A percentile compares a stretch with the other conserved stretches of the same genome.
phyloP scores from a whole-genome alignment of 2,113 vertebrate species.

The Oxyruncus cristatus region DNA sequence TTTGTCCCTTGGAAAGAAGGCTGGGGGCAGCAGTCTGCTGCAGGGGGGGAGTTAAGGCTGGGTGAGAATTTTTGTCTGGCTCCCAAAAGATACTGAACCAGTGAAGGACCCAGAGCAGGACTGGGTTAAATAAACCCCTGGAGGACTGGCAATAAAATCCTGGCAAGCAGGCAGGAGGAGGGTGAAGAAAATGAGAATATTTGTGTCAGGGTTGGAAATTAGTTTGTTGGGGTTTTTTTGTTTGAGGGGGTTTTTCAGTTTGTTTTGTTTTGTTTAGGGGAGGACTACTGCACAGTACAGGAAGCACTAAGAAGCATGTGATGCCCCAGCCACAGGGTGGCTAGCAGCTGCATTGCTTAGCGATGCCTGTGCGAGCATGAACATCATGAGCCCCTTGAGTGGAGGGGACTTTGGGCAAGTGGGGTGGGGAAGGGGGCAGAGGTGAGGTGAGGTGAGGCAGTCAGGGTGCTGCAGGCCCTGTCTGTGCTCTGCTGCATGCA shows the following conservation, averaged over 20 bases:
- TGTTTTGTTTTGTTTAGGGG: fast-evolving
- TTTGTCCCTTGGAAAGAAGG: neutral
- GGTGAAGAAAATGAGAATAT: neutral
- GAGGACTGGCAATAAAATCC: neutral
- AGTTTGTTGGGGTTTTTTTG: fast-evolving
- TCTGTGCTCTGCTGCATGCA: neutral
- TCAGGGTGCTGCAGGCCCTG: neutral
- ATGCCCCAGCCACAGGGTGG: neutral
- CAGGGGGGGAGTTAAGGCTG: neutral
- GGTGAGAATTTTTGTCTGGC: neutral
- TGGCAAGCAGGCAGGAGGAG: neutral
- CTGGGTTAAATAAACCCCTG: neutral
- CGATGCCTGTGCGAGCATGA: neutral
- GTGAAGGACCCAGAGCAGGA: neutral
- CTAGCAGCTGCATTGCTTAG: neutral
- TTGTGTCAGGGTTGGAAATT: neutral
- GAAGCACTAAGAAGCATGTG: neutral
- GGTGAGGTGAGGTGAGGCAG: neutral
- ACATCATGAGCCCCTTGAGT: neutral
- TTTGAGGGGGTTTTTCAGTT: too few relatives aligned
- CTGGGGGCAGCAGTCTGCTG: neutral
- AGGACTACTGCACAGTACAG: neutral
- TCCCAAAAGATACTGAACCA: neutral
- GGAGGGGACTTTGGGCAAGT: neutral
- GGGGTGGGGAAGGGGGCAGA: neutral